A percentile compares a stretch with the other conserved stretches of the same genome.
These are phyloP conservation scores for Puntigrus tetrazona DNA, from an alignment of 2,113 vertebrate genomes.

Conservation along the genomic window DNA sequence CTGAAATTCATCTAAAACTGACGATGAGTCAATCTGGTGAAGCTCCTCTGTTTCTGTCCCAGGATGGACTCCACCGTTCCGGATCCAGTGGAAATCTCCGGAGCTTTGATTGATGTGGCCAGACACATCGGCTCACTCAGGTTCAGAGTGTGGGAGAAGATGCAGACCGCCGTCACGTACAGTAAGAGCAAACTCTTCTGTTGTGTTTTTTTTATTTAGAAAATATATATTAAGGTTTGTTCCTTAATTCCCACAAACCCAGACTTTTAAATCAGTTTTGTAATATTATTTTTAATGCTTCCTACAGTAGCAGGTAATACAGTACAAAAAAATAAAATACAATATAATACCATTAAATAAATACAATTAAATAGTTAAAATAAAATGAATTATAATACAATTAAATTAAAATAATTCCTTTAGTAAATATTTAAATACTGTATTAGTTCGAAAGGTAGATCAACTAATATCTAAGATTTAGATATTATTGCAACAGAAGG, in stretches of 20 bases:
- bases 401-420: neutral
- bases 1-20: too few species aligned
- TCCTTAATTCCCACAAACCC: neutral
- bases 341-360: too few species aligned
- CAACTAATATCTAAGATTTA: too few species aligned
- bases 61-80: conserved; percentile 51
- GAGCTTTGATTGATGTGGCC: conserved; percentile 60
- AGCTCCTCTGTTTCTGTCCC: conserved; percentile 7
- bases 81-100: conserved; percentile 47
- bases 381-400: too few species aligned
- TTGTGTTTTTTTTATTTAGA: neutral
- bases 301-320: neutral
- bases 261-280: neutral
- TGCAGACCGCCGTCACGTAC: conserved; percentile 60
- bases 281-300: neutral
- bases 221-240: neutral
- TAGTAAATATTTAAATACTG: too few species aligned
- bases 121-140: conserved; percentile 59
- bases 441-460: too few species aligned
- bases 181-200: conserved; percentile 63
- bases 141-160: conserved; percentile 65
- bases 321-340: too few species aligned
- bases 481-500: too few species aligned
- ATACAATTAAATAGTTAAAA: neutral
- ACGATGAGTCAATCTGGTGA: neutral